Percentiles rank a stretch among this genome's conserved stretches.
phyloP scores from a whole-genome alignment of 2,113 vertebrate species.

The Rattus norvegicus region GRCr8 NC_086021.1:49257001-49257500 shows the following conservation, averaged over 20 bases:
- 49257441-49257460: neutral
- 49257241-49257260: neutral
- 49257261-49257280: neutral
- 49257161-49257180: neutral
- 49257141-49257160: neutral
- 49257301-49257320: neutral
- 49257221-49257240: neutral
- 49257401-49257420: neutral
- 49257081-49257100: neutral
- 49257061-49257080: neutral
- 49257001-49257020: no score
- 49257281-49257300: constrained; percentile 22
- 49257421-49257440: neutral
- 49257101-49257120: neutral
- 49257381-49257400: neutral
- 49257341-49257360: neutral
- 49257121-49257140: neutral
- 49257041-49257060: no score
- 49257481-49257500: neutral
- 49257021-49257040: neutral
- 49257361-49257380: neutral
- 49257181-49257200: neutral
- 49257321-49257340: neutral
- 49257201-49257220: neutral
- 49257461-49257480: neutral